These are phyloP conservation scores for Crotophaga sulcirostris DNA, from an alignment of 2,113 vertebrate species.

Conservation along the genomic window DNA sequence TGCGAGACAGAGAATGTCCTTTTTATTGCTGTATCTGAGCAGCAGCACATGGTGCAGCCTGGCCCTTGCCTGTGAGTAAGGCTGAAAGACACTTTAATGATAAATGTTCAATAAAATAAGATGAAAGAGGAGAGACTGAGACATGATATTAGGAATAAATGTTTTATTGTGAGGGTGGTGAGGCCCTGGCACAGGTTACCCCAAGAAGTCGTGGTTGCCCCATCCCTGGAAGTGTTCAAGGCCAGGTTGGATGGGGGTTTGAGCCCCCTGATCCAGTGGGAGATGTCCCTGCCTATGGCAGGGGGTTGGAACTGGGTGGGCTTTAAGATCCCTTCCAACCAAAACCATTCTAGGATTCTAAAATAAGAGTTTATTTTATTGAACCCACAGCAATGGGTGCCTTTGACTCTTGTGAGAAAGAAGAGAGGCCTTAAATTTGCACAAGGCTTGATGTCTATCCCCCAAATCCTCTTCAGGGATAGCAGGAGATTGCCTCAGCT, in stretches of 20 bases:
- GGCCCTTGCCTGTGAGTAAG: background rate
- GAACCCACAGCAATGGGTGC: accelerated
- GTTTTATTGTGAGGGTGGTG: no score
- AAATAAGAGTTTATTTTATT: background rate
- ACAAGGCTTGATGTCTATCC: background rate
- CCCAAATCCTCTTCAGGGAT: background rate
- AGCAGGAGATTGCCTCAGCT: background rate
- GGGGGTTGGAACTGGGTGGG: no score
- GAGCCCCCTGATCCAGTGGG: no score
- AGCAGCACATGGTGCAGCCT: background rate
- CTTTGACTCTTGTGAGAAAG: accelerated
- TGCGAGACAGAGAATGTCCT: background rate
- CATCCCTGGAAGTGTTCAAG: no score
- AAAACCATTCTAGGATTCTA: no score
- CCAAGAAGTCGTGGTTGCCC: no score
- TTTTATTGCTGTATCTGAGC: background rate
- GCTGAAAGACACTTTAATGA: accelerated
- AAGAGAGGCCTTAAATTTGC: background rate
- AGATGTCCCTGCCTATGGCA: no score
- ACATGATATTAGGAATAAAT: no score
- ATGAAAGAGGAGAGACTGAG: no score
- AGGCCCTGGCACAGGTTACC: no score
- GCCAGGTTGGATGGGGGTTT: no score
- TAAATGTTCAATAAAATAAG: background rate
- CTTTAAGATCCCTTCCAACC: no score